A percentile compares a stretch with the other conserved stretches of the same genome.
Conservation (phyloP, 2,113 vertebrate species). For the Anoplopoma fimbria region DNA sequence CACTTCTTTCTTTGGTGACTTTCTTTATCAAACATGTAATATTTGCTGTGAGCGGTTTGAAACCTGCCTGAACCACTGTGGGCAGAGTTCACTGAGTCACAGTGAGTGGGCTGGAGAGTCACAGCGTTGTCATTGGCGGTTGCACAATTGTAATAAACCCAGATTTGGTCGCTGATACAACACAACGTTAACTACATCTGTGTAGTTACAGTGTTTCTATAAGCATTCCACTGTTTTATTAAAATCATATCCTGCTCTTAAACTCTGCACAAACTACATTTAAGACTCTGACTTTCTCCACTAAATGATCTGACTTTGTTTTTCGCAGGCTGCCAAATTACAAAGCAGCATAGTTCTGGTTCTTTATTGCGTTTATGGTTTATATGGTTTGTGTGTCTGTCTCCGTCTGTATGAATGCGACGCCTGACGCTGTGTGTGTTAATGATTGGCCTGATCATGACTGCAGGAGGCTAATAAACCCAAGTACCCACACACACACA, state of each 20-base stretch:
- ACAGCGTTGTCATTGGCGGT: not conserved
- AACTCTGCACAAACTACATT: not conserved
- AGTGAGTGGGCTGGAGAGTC: not conserved
- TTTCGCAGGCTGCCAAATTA: not conserved
- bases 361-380: constrained; percentile 30
- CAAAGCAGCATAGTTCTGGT: not conserved
- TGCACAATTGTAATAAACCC: constrained; percentile 6
- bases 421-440: constrained; percentile 37
- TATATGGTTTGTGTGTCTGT: constrained; percentile 12
- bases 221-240: not conserved
- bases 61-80: not conserved
- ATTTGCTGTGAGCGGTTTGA: too few species aligned
- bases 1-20: too few species aligned
- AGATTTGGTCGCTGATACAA: not conserved
- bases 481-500: constrained; percentile 22
- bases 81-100: not conserved
- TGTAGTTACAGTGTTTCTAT: too few species aligned
- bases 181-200: not conserved
- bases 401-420: constrained; percentile 4
- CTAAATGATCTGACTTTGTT: not conserved
- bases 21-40: too few species aligned
- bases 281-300: not conserved
- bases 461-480: constrained; percentile 56
- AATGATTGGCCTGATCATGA: constrained; percentile 60
- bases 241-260: not conserved